Evolutionary conservation across 2,113 vertebrate species (phyloP).

Genomic region (Tragelaphus buxtoni): DNA sequence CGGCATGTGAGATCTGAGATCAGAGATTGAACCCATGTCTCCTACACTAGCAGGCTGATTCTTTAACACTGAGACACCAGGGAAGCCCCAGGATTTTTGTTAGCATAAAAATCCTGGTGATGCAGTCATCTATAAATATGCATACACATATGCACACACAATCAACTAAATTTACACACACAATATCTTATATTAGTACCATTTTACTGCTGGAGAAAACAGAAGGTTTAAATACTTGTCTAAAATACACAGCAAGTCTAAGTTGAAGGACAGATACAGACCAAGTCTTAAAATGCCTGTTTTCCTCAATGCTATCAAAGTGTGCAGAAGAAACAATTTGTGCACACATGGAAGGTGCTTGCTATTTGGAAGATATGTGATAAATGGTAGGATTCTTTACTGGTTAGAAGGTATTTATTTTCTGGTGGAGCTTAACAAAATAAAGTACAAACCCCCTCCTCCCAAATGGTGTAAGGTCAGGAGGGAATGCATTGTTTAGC

Average conservation of each 20-base stretch:
- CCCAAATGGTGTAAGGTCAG: background rate
- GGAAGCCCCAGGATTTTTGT: background rate
- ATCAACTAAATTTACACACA: background rate
- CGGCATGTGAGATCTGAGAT: background rate
- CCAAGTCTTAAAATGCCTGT: background rate
- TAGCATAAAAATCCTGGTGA: background rate
- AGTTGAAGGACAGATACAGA: background rate
- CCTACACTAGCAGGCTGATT: background rate
- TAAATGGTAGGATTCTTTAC: background rate
- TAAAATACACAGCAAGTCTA: background rate
- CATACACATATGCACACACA: background rate
- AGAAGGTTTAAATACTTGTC: background rate
- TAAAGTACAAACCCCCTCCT: background rate
- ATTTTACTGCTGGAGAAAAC: background rate
- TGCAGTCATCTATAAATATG: background rate
- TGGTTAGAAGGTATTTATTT: background rate
- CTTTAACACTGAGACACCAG: background rate
- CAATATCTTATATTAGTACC: background rate
- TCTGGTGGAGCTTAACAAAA: background rate
- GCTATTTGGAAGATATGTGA: background rate
- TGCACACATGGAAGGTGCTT: background rate
- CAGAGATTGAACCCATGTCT: background rate
- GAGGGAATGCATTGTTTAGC: background rate
- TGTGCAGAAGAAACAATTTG: background rate
- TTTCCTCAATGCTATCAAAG: background rate